Evolutionary conservation across 1,140 invertebrate species (phyloP), one percentile per base, ranked within the genome.

Genomic region (Euwallacea fornicatus): DNA sequence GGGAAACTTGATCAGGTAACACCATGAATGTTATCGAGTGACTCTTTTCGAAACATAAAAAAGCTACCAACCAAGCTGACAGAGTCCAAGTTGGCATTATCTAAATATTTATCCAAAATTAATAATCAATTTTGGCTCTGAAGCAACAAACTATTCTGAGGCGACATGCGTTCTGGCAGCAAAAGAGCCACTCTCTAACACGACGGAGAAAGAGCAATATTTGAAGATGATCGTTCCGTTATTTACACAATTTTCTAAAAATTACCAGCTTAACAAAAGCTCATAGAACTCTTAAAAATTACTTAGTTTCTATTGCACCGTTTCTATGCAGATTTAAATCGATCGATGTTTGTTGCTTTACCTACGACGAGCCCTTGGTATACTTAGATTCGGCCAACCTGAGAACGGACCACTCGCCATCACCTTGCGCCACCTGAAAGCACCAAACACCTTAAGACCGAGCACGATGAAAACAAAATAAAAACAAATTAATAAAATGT

Each of bases 351-450:
- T 72, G 74, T 75, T 69, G 69, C 56, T 69, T 74, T 76, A 70
- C 67, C 73, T 74, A 76, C 42, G 78, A 75, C 68, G 76, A 76
- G 74, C 74, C 72, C 72, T 78, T 78, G 77, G 75, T 78, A 80
- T 80, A 80, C 76, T 81, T 81, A 80, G 79, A 81, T 79, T 81
- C 79, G 74, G 78, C 79, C 79, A 81, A 81, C 77, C 77, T 81
- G 76, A 78, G 78, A 65, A 79, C 62, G 73, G 77, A 77, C 73
- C 75, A 47, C 66, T 79, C 78, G 75, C 76, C 77, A 74, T 79
- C 79, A 79, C 78, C 79, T 72, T 76, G 72, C 75, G 75, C 62
- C 76, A 81, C 78, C 79, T 81, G 79, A 81, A 80, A 79, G 77
- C 79, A 81, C 78, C 78, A 79, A 79, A 81, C 76, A 80, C 79